These are phyloP conservation scores for Macrosoma leucophasiata DNA, from an alignment of 2,888 invertebrate species.

Conservation along the genomic window DNA sequence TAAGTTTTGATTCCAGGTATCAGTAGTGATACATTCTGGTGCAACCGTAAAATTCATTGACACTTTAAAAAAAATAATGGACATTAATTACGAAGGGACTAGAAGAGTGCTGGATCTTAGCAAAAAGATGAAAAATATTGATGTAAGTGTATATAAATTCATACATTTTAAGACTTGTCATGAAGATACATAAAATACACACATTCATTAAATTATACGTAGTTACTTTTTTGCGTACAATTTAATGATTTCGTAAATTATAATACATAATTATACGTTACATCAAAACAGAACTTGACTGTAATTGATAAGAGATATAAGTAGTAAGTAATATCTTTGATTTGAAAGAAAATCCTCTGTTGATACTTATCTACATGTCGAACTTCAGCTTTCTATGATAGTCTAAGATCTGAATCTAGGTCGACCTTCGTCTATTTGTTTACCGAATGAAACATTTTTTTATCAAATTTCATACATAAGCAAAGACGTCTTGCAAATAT, in stretches of 20 bases:
- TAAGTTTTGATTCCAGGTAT: conserved; percentile 49
- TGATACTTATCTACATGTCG: too few species aligned
- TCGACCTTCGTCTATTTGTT: too few species aligned
- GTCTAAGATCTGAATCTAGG: too few species aligned
- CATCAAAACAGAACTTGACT: too few species aligned
- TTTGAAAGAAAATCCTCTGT: too few species aligned
- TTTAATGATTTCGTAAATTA: neutral
- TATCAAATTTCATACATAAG: too few species aligned
- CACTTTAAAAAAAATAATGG: conserved; percentile 32
- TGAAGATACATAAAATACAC: neutral
- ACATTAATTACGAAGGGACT: conserved; percentile 41
- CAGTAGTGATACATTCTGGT: conserved; percentile 44
- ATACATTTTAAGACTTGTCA: too few species aligned
- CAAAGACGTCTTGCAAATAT: too few species aligned
- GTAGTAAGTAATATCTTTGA: too few species aligned
- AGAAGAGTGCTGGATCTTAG: conserved; percentile 34
- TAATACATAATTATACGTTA: neutral
- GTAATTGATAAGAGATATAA: too few species aligned
- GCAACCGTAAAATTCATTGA: conserved; percentile 42
- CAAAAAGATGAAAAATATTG: conserved; percentile 35
- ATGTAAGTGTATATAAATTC: conserved; percentile 30
- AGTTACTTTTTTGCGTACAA: neutral
- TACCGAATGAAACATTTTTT: too few species aligned
- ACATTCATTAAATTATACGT: neutral
- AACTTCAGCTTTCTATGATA: too few species aligned